Percentiles rank a stretch among this genome's conserved stretches.
phyloP scores from a whole-genome alignment of 2,888 invertebrate genomes.

The Itoplectis maculator region DNA sequence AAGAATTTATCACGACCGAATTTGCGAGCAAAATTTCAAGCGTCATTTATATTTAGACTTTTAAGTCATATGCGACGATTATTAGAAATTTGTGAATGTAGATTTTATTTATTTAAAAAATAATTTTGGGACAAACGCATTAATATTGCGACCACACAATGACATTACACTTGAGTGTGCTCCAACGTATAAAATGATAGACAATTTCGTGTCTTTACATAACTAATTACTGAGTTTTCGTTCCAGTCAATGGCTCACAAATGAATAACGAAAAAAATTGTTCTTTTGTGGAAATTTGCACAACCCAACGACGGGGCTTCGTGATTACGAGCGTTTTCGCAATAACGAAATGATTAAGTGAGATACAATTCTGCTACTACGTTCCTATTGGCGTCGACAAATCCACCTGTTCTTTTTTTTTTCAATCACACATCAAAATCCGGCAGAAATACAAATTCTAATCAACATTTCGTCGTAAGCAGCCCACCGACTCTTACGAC shows the following conservation, averaged over 20 bases:
- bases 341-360: background rate
- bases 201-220: slow-evolving; percentile 1
- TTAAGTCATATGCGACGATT: slow-evolving; percentile 2
- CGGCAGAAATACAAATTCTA: slow-evolving; percentile 11
- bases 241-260: slow-evolving; percentile 57
- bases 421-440: background rate
- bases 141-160: background rate
- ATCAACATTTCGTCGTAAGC: slow-evolving; percentile 49
- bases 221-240: slow-evolving; percentile 16
- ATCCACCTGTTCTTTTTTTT: background rate
- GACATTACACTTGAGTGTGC: slow-evolving; percentile 65
- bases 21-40: slow-evolving; percentile 28
- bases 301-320: slow-evolving; percentile 54
- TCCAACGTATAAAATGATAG: slow-evolving; percentile 53
- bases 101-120: slow-evolving; percentile 19
- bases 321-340: slow-evolving; percentile 15
- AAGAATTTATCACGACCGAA: slow-evolving; percentile 26
- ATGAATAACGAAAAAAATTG: slow-evolving; percentile 16
- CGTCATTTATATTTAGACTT: slow-evolving; percentile 30
- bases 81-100: slow-evolving; percentile 21
- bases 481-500: slow-evolving; percentile 60
- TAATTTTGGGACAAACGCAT: slow-evolving; percentile 2
- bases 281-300: slow-evolving; percentile 42
- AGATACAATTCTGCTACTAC: slow-evolving; percentile 4
- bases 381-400: slow-evolving; percentile 22